Evolutionary conservation across 2,113 vertebrate genomes (phyloP), one percentile per base, ranked within the genome.

Genomic region (Callionymus lyra): DNA sequence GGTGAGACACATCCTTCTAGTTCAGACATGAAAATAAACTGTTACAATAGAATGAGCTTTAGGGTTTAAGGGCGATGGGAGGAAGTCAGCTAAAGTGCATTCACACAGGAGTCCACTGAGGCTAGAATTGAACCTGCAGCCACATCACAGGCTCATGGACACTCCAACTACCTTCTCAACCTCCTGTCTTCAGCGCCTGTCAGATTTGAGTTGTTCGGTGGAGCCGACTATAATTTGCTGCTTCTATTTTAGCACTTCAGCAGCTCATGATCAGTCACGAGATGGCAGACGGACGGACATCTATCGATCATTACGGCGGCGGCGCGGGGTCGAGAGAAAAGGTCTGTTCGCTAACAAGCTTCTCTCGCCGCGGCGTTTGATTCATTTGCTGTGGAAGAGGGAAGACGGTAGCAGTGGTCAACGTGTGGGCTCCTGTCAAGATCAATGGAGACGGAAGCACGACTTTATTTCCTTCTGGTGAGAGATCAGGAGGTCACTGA

Each of bases 261-360:
- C 59, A 38, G 57, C n/a, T 8, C 56, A 70, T 54, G 56, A 35
- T 61, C 32, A 53, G 58, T 58, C 59, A 59, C 49, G 11, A 47
- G 59, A 55, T 41, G 45, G 31, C 4, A 12, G 43, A 27, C 33
- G 49, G 56, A 65, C 53, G 74, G 76, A 76, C 68, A 65, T 50
- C 62, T 73, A 81, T 82, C 72, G 72, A 82, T 79, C 72, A 68
- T 41, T 54, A 40, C 12, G 1, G 56, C 43, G 36, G 58, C 74
- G 71, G 77, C 63, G 53, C 55, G 68, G 56, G 60, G 68, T 56
- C 60, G 62, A 72, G 53, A 41, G 51, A 75, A 63, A 60, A 44
- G 50, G 70, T 71, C 56, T 49, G 27, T 33, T 12, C 10, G 19
- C 66, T 82, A 79, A 79, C 35, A 43, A 76, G 74, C 46, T 58